Percentiles rank a stretch among this genome's conserved stretches.
phyloP scores from a whole-genome alignment of 1,140 invertebrate species.

The Venturia canescens region DNA sequence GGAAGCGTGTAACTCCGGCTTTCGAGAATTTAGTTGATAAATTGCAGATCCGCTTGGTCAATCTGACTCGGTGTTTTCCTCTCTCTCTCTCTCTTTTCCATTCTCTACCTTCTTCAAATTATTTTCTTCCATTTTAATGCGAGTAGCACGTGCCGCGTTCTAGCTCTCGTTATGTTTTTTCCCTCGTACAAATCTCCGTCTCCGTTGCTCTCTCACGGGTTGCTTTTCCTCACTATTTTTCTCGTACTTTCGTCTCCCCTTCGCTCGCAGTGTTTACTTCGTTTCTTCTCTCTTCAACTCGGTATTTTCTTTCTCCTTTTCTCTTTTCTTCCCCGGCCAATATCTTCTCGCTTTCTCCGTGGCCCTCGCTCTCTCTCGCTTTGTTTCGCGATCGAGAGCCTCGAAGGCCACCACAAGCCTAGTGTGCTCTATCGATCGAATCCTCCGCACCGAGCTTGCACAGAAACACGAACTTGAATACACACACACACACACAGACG shows the following conservation, averaged over 20 bases:
- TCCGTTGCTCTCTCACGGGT: too few species aligned
- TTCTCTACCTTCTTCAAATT: neutral
- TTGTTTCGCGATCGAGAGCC: conserved; percentile 7
- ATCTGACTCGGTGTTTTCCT: conserved; percentile 1
- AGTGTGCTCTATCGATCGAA: conserved; percentile 44
- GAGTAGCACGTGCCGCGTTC: conserved; percentile 39
- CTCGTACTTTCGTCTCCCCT: too few species aligned
- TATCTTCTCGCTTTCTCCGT: neutral
- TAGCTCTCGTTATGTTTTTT: neutral
- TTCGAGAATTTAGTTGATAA: conserved; percentile 31
- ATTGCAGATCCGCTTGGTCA: conserved; percentile 29
- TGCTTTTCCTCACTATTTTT: too few species aligned
- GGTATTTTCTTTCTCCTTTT: neutral
- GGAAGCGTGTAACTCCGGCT: neutral
- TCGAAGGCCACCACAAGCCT: conserved; percentile 44
- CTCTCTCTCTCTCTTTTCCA: neutral
- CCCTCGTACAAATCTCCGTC: conserved; percentile 32
- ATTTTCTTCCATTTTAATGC: neutral
- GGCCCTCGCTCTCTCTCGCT: conserved; percentile 16
- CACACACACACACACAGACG: conserved; percentile 8
- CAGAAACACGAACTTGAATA: neutral
- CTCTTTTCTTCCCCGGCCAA: conserved; percentile 4
- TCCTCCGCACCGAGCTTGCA: conserved; percentile 32
- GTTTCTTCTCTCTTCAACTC: neutral
- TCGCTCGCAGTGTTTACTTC: too few species aligned